Evolutionary conservation across 2,797 vertebrate species (phyloP).

Genomic region (Cossypha caffra): DNA sequence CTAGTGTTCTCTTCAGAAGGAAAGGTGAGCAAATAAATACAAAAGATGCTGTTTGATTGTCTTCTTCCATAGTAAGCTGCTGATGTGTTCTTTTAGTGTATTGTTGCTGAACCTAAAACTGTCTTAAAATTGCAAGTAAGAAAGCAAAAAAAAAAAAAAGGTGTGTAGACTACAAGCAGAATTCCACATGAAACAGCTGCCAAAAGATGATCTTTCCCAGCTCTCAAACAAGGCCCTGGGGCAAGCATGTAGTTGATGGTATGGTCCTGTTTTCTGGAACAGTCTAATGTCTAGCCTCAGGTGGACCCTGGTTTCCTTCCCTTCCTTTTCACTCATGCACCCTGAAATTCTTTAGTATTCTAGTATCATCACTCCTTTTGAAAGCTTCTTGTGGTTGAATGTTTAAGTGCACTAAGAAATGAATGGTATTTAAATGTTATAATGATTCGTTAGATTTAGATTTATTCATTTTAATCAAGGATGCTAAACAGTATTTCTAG

Average conservation of each 20-base stretch:
- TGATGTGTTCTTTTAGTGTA: not conserved
- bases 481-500: conserved; percentile 60
- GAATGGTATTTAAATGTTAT: conserved; percentile 57
- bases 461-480: conserved; percentile 69
- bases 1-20: not conserved
- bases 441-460: conserved; percentile 68
- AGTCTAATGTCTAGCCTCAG: not conserved
- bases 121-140: not conserved
- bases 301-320: not conserved
- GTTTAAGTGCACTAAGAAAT: conserved; percentile 3
- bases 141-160: not conserved
- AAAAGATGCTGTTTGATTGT: not conserved
- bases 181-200: not conserved
- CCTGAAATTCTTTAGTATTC: conserved; percentile 40
- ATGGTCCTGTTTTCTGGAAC: not conserved
- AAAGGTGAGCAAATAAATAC: not conserved
- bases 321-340: not conserved
- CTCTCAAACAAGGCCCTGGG: not conserved
- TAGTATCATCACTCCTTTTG: conserved; percentile 2
- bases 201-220: not conserved
- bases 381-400: conserved; percentile 48
- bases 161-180: not conserved
- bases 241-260: not conserved
- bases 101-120: not conserved
- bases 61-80: not conserved